Evolutionary conservation across 37 sponge, comb jelly and placozoan genomes (phyloP), one percentile per base, ranked within the genome.

Genomic region (Beroe ovata): DNA sequence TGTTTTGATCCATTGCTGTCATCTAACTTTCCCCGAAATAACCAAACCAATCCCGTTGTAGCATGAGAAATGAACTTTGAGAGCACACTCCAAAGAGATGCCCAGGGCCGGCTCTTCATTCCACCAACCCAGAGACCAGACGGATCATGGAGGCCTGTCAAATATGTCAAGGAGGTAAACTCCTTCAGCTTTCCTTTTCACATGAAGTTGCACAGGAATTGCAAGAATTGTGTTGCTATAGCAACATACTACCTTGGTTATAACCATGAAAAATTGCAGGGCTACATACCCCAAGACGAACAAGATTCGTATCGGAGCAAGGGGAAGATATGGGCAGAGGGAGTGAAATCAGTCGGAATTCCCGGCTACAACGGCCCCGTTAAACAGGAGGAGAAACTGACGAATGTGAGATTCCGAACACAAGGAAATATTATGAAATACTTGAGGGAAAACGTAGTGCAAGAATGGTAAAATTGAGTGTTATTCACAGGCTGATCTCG

Each of bases 91-190:
- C 84, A 77, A 54, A n/a, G 84, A 40, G 84, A 77, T 40, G 84
- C 84, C 22, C 84, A 77, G 28, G 84, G 84, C 6, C 26, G 84
- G 41, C 8, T 77, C 36, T 77, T 77, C 54, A 77, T 77, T 25
- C 84, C 84, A 2, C 3, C 84, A 1, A 77, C 84, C 11, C 84
- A 77, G 47, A 11, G 84, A 14, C 47, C 84, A 0, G 84, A 77
- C 28, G 84, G 84, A 42, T 41, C 84, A 0, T 77, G 84, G 84
- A 77, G 84, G 21, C 84, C 84, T n/a, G 84, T 77, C 47, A 77
- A 77, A 41, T 77, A 77, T 40, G 84, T 77, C 28, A 77, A 77
- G 47, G 84, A 77, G 84, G 84, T 77, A 69, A 63, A 8, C n/a
- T n/a, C n/a, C n/a, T n/a, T n/a, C n/a, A n/a, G n/a, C n/a, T n/a